Evolutionary conservation across 2,888 invertebrate species (phyloP).

Genomic region (Thecophora atra): DNA sequence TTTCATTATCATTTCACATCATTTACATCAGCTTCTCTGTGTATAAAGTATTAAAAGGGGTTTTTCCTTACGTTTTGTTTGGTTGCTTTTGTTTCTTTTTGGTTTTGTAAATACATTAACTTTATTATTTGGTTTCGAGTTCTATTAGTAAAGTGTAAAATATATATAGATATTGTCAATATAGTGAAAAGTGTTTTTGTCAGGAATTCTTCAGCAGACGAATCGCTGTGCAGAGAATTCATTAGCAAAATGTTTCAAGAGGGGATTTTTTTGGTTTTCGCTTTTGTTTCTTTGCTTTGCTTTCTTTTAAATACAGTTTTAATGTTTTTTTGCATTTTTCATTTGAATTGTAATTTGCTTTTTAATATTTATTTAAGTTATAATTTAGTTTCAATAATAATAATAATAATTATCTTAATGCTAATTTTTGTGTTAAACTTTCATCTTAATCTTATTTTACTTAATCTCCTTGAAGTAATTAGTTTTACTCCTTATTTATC

Average conservation of each 20-base stretch:
- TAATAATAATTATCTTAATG: background rate
- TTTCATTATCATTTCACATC: slow-evolving; percentile 26
- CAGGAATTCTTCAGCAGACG: slow-evolving; percentile 50
- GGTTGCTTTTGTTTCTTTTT: slow-evolving; percentile 37
- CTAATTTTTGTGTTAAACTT: too few relatives aligned
- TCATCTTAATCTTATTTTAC: slow-evolving; percentile 10
- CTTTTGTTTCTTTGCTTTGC: slow-evolving; percentile 22
- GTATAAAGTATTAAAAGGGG: slow-evolving; percentile 61
- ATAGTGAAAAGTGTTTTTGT: slow-evolving; percentile 63
- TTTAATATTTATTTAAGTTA: too few relatives aligned
- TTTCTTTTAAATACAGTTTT: slow-evolving; percentile 35
- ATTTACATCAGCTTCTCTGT: slow-evolving; percentile 43
- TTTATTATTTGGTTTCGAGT: slow-evolving; percentile 36
- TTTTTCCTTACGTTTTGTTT: slow-evolving; percentile 39
- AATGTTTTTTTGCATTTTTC: background rate
- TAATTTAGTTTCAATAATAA: too few relatives aligned
- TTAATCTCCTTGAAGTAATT: slow-evolving; percentile 1
- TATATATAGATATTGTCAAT: slow-evolving; percentile 65
- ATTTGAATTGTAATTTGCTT: slow-evolving; percentile 46
- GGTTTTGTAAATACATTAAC: slow-evolving; percentile 57
- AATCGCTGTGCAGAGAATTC: slow-evolving; percentile 39
- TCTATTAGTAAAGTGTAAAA: slow-evolving; percentile 63
- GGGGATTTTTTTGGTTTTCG: slow-evolving; percentile 43
- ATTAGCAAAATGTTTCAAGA: slow-evolving; percentile 41
- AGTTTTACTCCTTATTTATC: slow-evolving; percentile 11